Conservation (phyloP, 2,888 invertebrate genomes). For the Spodoptera littoralis region DNA sequence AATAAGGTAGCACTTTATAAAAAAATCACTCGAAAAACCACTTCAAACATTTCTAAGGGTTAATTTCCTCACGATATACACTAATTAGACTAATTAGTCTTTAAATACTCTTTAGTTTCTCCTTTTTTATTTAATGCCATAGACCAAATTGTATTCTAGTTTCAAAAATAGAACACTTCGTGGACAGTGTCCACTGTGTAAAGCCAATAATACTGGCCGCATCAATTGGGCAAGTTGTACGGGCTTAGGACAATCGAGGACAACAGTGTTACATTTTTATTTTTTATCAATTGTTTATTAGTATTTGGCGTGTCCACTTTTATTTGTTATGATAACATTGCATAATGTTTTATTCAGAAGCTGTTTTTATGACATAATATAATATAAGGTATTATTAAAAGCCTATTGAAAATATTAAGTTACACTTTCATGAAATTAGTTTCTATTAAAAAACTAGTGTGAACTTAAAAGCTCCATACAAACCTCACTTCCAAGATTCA, state of each 20-base stretch:
- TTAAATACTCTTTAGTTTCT: background rate
- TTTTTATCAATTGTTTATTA: background rate
- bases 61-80: slow-evolving; percentile 6
- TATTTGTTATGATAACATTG: background rate
- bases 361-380: too few relatives aligned
- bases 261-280: slow-evolving; percentile 22
- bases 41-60: slow-evolving; percentile 25
- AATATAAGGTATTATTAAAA: too few relatives aligned
- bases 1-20: background rate
- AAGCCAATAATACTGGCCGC: slow-evolving; percentile 45
- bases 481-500: too few relatives aligned
- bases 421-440: too few relatives aligned
- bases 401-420: too few relatives aligned
- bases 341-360: too few relatives aligned
- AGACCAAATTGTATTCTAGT: slow-evolving; percentile 12
- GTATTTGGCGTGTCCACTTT: background rate
- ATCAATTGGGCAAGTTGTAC: slow-evolving; percentile 47
- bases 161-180: slow-evolving; percentile 28
- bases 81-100: slow-evolving; percentile 12
- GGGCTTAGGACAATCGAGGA: slow-evolving; percentile 28
- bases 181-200: slow-evolving; percentile 25
- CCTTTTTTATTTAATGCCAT: background rate
- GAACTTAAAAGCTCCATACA: too few relatives aligned
- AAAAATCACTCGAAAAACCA: slow-evolving; percentile 19
- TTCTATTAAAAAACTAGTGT: too few relatives aligned